A percentile compares a stretch with the other conserved stretches of the same genome.
Evolutionary conservation across 2,797 vertebrate genomes (phyloP).

Genomic region (Loriculus beryllinus): DNA sequence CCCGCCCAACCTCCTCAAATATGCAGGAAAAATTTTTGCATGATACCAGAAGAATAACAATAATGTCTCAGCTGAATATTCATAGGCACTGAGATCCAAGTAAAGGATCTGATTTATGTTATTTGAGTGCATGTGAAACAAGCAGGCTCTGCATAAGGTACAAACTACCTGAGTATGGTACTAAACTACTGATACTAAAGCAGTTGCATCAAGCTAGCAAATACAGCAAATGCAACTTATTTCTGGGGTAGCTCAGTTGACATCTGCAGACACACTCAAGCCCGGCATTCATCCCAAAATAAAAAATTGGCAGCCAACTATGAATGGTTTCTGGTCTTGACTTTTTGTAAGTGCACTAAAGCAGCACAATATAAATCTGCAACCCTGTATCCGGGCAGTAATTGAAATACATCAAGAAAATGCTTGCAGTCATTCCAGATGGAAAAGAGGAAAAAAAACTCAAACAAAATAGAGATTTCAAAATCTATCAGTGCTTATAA

Average conservation of each 20-base stretch:
- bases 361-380: conserved; percentile 58
- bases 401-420: conserved; percentile 39
- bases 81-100: neutral
- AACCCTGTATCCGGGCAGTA: conserved; percentile 38
- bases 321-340: conserved; percentile 48
- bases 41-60: neutral
- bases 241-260: neutral
- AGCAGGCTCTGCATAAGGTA: neutral
- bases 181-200: neutral
- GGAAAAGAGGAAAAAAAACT: neutral
- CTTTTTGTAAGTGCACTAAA: conserved; percentile 45
- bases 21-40: neutral
- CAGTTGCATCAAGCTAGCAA: neutral
- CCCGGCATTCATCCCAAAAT: conserved; percentile 49
- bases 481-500: conserved; percentile 47
- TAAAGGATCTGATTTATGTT: neutral
- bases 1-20: neutral
- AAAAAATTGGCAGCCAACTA: conserved; percentile 40
- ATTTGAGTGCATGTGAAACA: neutral
- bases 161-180: neutral
- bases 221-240: neutral
- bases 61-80: neutral
- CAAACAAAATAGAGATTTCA: neutral
- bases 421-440: neutral
- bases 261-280: conserved; percentile 33